Evolutionary conservation across 2,797 vertebrate genomes (phyloP).

Genomic region (Cirrhinus molitorella): DNA sequence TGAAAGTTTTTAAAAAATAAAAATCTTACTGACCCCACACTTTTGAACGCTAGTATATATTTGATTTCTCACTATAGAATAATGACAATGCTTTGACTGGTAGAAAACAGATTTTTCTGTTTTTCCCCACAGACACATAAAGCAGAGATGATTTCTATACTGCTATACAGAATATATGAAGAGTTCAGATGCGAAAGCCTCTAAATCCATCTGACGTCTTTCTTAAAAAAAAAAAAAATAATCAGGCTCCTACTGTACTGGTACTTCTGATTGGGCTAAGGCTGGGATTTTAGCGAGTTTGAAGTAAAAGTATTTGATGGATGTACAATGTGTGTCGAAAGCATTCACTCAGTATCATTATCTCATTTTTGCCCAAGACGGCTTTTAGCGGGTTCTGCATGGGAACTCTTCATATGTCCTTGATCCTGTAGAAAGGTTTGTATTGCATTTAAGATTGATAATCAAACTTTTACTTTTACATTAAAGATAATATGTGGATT

Average conservation of each 20-base stretch:
- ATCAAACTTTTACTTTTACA: background rate
- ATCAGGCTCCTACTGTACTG: too few species aligned
- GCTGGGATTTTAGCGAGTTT: too few species aligned
- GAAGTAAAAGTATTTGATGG: too few species aligned
- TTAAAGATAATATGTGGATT: background rate
- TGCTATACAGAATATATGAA: background rate
- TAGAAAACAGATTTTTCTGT: background rate
- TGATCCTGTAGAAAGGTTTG: background rate
- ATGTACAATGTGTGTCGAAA: too few species aligned
- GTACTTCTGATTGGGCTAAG: too few species aligned
- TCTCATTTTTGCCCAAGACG: too few species aligned
- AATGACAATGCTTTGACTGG: background rate
- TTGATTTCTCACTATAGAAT: background rate
- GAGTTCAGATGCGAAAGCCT: too few species aligned
- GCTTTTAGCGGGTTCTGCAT: too few species aligned
- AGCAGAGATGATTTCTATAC: background rate
- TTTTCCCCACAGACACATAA: background rate
- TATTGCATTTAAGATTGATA: background rate
- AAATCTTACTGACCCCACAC: background rate
- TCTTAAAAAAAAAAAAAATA: too few species aligned
- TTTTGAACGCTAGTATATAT: background rate
- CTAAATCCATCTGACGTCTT: too few species aligned
- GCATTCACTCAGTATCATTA: too few species aligned
- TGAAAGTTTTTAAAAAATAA: background rate
- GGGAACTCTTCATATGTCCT: too few species aligned